Base-by-base conservation (phyloP, 1,140 invertebrate genomes). In the Theocolax elegans region DNA sequence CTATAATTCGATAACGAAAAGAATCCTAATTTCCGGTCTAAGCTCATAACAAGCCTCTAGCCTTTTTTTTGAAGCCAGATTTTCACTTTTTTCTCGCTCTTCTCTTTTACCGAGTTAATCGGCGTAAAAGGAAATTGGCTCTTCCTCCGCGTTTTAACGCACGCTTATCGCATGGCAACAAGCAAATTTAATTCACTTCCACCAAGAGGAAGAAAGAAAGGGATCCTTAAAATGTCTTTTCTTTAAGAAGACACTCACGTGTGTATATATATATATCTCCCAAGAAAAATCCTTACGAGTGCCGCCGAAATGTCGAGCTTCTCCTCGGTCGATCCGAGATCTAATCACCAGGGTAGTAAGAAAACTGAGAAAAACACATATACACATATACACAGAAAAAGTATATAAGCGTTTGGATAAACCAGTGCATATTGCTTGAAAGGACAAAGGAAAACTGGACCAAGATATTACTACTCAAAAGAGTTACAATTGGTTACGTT, bases 101-200 rank as follows among this genome's bases (percentile, higher is more conserved):
- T n/a, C n/a, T n/a, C n/a, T n/a, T n/a, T n/a, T n/a, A n/a, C n/a
- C 25, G 65, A 46, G 17, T 67, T 58, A 38, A 67, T 67, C 51
- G 65, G 65, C 40, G 53, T 67, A 67, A 49, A 58, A 48, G 42
- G 42, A 48, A 67, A 67, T 58, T 67, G 65, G 40, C 42, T 59
- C 12, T 21, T 17, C 40, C 15, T 1, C 27, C 8, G 10, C 51
- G 21, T 31, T 58, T 67, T 44, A 54, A 49, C 53, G 54, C 54
- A 59, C 65, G 65, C 54, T 67, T 67, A 59, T 67, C 54, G 53
- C 65, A 58, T 58, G 42, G 54, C 42, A 67, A 59, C 53, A 59
- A 67, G 65, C 65, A 67, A 67, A 67, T 67, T 59, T 67, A 56
- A 67, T 67, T 67, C 54, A 21, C 44, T 21, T 21, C 31, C 31